phyloP scores from a whole-genome alignment of 2,113 vertebrate genomes.

The Paedocypris sp. region DNA sequence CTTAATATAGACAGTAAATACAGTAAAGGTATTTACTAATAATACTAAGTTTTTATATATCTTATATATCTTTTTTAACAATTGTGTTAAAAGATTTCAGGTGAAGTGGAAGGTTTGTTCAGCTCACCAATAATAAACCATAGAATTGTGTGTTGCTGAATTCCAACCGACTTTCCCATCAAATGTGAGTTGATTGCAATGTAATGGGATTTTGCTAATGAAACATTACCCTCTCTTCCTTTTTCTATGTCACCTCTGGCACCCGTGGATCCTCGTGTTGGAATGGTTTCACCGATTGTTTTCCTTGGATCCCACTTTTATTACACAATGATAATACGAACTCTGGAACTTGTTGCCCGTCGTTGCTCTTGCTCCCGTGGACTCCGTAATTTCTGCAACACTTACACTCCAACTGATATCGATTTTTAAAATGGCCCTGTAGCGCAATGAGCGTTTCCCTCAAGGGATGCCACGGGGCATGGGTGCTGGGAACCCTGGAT shows the following conservation, averaged over 20 bases:
- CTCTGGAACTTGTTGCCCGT: conserved; percentile 30
- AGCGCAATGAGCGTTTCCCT: conserved; percentile 96
- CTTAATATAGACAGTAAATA: too few species aligned
- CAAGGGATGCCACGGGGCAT: conserved; percentile 80
- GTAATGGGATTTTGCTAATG: conserved; percentile 63
- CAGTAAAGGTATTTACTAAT: too few species aligned
- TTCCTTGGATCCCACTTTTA: conserved; percentile 78
- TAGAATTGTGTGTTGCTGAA: too few species aligned
- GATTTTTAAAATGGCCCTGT: conserved; percentile 62
- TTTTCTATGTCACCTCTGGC: conserved; percentile 99
- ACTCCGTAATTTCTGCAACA: conserved; percentile 5
- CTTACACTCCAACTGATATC: conserved; percentile 38
- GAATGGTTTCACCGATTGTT: conserved; percentile 96
- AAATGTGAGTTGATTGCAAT: conserved; percentile 44
- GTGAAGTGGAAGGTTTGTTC: too few species aligned
- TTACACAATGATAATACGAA: conserved; percentile 43
- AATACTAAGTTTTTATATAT: too few species aligned
- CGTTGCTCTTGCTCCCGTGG: conserved; percentile 13
- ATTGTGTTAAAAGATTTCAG: too few species aligned
- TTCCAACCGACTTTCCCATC: too few species aligned
- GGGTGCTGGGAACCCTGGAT: conserved; percentile 85
- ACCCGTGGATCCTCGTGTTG: conserved; percentile 99
- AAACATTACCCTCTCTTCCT: conserved; percentile 99
- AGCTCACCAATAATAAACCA: too few species aligned
- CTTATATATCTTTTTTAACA: too few species aligned